Evolutionary conservation across 37 sponge, comb jelly and placozoan genomes (phyloP), one percentile per base, ranked within the genome.

Genomic region (Ephydatia muelleri): DNA sequence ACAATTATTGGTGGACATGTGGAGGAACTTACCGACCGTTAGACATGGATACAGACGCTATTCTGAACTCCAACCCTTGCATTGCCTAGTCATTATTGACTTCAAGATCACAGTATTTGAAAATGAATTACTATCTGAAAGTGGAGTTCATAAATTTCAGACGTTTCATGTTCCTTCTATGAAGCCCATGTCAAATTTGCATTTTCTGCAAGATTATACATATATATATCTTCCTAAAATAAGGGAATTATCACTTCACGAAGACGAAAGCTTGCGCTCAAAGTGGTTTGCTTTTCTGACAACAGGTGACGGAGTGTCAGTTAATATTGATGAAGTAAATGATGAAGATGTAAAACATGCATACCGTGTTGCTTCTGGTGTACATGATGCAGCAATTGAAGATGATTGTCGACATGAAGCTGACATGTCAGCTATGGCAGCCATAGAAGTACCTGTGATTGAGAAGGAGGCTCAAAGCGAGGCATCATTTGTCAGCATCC

Each of bases 201-300:
- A 57, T 57, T 57, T 57, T 57, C 57, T 57, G 57, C 57, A 57
- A 57, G 57, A 57, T 57, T 57, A 57, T 57, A 57, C 57, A 57
- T 57, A 57, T 57, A 57, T 14, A 57, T 57, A 57, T 5, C 19
- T 57, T 57, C 57, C 57, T 57, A 57, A 57, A 57, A 57, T 57
- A 57, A 57, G 57, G 57, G 14, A 57, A 57, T 57, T 57, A 57
- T 57, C 57, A 13, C 57, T 57, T 57, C 47, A 43, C 47, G 47
- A 43, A 43, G 57, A 57, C 57, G 16, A 57, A 13, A 57, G 57
- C 57, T 57, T 57, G 57, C 57, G 57, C 57, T 57, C 57, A 21
- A 11, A 57, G 57, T 57, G 57, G 57, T 57, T 14, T 57, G 57
- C 57, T 57, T 57, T 57, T 57, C 57, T 57, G 57, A 57, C 57